Percentiles rank a stretch among this genome's conserved stretches.
Conservation (phyloP, 2,113 vertebrate species). For the Coracopsis vasa region DNA sequence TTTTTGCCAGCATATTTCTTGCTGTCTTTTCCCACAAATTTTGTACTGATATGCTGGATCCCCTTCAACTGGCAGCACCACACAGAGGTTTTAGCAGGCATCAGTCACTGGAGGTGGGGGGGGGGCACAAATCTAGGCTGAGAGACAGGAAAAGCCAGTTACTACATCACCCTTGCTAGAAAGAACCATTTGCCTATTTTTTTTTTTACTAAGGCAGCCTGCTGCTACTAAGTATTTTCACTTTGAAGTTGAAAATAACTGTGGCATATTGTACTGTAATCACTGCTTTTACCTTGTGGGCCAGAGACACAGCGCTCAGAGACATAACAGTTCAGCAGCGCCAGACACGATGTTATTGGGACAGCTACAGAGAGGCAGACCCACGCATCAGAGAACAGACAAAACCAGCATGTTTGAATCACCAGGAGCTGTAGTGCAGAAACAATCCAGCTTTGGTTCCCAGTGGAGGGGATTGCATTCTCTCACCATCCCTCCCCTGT, state of each 20-base stretch:
- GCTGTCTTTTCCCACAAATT: not conserved
- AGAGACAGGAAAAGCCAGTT: constrained; percentile 42
- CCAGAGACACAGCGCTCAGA: not conserved
- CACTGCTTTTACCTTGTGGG: constrained; percentile 1
- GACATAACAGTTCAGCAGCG: constrained; percentile 17
- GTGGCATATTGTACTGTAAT: not conserved
- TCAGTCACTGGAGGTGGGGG: not conserved
- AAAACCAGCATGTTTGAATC: not conserved
- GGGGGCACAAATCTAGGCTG: not conserved
- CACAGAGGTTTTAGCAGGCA: not conserved
- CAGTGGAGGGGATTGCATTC: not conserved
- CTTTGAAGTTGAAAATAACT: not conserved
- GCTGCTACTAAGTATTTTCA: not conserved
- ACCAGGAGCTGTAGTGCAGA: not conserved
- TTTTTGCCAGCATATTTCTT: not conserved
- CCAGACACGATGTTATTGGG: constrained; percentile 18
- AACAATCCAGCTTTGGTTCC: constrained; percentile 4
- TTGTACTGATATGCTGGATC: not conserved
- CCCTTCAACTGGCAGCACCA: not conserved
- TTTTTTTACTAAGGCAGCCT: not conserved
- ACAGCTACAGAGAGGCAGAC: constrained; percentile 3
- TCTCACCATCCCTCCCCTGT: not conserved
- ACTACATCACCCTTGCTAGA: constrained; percentile 20
- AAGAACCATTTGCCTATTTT: constrained; percentile 14
- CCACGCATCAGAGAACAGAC: not conserved